phyloP scores from a whole-genome alignment of 2,888 invertebrate genomes.

The Caprella mutica region DNA sequence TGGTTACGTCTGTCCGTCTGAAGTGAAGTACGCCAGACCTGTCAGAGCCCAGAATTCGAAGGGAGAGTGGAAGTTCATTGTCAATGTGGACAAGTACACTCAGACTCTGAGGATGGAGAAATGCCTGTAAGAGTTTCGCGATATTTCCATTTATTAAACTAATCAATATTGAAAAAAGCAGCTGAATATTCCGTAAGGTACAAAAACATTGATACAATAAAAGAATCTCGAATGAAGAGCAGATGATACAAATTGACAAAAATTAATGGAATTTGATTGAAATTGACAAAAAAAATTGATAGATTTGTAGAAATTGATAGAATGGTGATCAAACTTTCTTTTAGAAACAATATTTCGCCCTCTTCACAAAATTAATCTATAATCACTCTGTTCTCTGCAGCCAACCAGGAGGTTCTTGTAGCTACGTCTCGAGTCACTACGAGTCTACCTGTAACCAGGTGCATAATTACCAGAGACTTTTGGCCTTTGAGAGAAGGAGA shows the following conservation, averaged over 20 bases:
- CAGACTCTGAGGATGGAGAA: slow-evolving; percentile 70
- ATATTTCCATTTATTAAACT: no score
- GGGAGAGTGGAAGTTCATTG: slow-evolving; percentile 74
- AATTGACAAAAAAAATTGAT: no score
- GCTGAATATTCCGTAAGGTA: no score
- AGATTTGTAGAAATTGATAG: no score
- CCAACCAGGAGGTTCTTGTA: slow-evolving; percentile 60
- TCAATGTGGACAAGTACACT: slow-evolving; percentile 71
- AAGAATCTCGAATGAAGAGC: no score
- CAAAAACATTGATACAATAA: no score
- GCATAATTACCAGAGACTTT: slow-evolving; percentile 65
- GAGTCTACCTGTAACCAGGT: slow-evolving; percentile 70
- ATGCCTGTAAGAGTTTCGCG: slow-evolving; percentile 52
- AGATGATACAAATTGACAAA: no score
- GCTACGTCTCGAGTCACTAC: slow-evolving; percentile 64
- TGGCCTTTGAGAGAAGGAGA: slow-evolving; percentile 68
- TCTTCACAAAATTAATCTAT: neutral
- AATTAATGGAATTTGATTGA: no score
- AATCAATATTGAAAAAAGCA: no score
- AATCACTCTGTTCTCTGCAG: slow-evolving; percentile 41
- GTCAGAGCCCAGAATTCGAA: slow-evolving; percentile 67
- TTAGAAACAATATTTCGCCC: no score
- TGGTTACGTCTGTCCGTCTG: slow-evolving; percentile 66
- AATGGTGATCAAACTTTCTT: no score
- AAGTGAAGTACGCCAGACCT: slow-evolving; percentile 65